These are phyloP conservation scores for Heterohyrax brucei DNA, from an alignment of 2,797 vertebrate genomes.

Conservation along the genomic window DNA sequence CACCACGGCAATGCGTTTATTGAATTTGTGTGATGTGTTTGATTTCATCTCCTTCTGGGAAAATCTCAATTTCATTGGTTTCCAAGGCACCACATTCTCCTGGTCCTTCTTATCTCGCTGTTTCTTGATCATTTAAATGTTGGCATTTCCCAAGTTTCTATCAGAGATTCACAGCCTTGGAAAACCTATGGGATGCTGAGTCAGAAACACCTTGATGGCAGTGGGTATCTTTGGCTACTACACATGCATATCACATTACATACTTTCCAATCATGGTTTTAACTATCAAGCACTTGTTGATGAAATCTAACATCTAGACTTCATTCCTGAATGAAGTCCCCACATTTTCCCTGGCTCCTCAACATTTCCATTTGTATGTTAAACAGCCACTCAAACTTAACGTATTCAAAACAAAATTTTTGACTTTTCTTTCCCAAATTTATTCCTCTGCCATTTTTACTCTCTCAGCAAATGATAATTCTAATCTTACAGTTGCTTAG, in stretches of 20 bases:
- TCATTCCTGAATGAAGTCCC: not conserved
- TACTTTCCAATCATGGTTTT: not conserved
- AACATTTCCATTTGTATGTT: not conserved
- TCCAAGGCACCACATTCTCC: not conserved
- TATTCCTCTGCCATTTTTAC: not conserved
- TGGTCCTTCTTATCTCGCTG: not conserved
- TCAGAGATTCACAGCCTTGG: too few species aligned
- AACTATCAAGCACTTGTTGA: not conserved
- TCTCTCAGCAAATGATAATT: not conserved
- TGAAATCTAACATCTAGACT: not conserved
- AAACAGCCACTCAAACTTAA: not conserved
- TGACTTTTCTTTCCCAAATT: not conserved
- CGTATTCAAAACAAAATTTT: not conserved
- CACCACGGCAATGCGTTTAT: not conserved
- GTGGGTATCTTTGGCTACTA: not conserved
- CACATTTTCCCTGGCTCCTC: not conserved
- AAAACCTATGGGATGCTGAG: too few species aligned
- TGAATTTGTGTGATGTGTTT: not conserved
- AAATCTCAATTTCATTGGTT: not conserved
- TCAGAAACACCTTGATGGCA: too few species aligned
- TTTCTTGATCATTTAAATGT: not conserved
- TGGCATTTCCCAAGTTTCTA: not conserved
- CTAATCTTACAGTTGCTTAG: not conserved
- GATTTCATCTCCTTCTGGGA: conserved; percentile 16
- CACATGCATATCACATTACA: not conserved